phyloP scores from a whole-genome alignment of 2,888 invertebrate genomes.

The Bombylius major region DNA sequence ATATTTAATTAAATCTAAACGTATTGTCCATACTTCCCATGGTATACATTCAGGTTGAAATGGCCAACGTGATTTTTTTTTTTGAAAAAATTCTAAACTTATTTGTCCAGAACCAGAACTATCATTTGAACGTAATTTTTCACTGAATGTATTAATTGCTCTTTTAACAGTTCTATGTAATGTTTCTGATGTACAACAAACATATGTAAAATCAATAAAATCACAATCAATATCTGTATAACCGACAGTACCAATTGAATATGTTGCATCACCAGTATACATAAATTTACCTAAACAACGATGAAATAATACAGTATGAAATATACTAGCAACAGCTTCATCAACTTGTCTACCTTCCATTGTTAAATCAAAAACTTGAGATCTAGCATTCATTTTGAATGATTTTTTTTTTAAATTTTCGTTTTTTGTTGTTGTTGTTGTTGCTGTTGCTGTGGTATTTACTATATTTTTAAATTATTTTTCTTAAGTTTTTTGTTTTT shows the following conservation, averaged over 20 bases:
- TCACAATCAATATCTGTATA: conserved; percentile 96
- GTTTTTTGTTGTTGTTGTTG: neutral
- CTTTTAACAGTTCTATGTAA: conserved; percentile 59
- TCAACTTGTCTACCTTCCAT: conserved; percentile 87
- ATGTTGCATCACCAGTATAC: conserved; percentile 87
- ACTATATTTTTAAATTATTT: neutral
- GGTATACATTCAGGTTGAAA: conserved; percentile 86
- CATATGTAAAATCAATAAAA: conserved; percentile 95
- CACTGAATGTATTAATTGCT: conserved; percentile 67
- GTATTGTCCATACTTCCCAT: conserved; percentile 98
- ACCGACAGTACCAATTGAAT: conserved; percentile 90
- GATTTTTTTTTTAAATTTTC: neutral
- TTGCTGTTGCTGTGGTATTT: neutral
- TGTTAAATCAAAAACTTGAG: conserved; percentile 65
- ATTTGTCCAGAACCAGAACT: conserved; percentile 71
- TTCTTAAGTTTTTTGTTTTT: neutral
- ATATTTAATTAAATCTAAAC: conserved; percentile 75
- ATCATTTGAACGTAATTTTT: conserved; percentile 59
- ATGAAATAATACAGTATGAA: conserved; percentile 85
- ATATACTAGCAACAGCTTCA: conserved; percentile 81
- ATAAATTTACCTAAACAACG: conserved; percentile 85
- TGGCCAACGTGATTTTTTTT: conserved; percentile 78
- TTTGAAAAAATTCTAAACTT: conserved; percentile 89
- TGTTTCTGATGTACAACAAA: conserved; percentile 77
- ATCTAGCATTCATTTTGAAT: conserved; percentile 60